Evolutionary conservation across 2,797 vertebrate species (phyloP).

Genomic region (Hippoglossus hippoglossus): DNA sequence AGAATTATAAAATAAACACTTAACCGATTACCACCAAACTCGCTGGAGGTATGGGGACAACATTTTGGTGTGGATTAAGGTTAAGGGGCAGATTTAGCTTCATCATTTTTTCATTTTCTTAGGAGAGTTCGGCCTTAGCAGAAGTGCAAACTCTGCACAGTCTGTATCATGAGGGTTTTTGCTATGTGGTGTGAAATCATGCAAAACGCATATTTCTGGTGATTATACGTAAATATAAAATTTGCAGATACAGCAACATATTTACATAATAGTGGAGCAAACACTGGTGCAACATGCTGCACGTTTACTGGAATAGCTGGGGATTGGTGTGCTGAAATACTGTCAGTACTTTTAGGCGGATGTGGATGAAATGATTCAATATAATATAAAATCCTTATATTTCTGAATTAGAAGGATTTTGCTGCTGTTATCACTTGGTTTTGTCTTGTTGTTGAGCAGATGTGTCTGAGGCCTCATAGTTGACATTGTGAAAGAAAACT

Average conservation of each 20-base stretch:
- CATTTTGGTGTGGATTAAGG: no score
- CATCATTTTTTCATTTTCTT: no score
- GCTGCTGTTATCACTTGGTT: background rate
- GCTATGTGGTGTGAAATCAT: background rate
- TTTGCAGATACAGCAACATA: conserved; percentile 25
- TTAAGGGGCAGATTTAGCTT: no score
- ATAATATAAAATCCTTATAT: no score
- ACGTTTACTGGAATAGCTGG: conserved; percentile 39
- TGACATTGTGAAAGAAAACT: conserved; percentile 9
- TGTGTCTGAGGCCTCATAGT: conserved; percentile 19
- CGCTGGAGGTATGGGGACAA: no score
- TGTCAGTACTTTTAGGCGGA: background rate
- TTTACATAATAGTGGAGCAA: conserved; percentile 16
- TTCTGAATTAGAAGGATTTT: background rate
- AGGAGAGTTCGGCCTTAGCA: no score
- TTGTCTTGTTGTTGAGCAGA: background rate
- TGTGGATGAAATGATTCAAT: no score
- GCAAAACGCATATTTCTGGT: conserved; percentile 13
- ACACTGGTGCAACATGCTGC: conserved; percentile 19
- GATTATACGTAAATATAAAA: conserved; percentile 10
- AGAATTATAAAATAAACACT: no score
- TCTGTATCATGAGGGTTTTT: conserved; percentile 1
- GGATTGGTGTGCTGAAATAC: conserved; percentile 18
- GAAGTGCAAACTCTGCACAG: no score
- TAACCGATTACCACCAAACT: no score